Conservation (phyloP, 2,888 invertebrate species). For the Andrena bucephala region DNA sequence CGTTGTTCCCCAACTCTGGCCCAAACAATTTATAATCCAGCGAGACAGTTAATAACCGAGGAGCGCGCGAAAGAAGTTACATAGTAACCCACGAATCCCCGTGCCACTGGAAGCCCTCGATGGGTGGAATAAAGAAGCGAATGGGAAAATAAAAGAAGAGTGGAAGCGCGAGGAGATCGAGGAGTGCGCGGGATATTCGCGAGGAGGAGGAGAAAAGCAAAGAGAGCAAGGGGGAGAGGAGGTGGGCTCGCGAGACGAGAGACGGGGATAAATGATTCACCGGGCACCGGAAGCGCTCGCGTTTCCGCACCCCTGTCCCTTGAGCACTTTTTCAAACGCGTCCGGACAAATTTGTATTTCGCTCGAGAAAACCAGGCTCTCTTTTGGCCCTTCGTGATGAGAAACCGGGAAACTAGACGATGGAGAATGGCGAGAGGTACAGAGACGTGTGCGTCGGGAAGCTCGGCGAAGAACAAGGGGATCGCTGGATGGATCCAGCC, state of each 20-base stretch:
- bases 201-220: constrained; percentile 31
- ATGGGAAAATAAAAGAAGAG: background rate
- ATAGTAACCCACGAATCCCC: background rate
- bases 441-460: background rate
- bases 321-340: constrained; percentile 36
- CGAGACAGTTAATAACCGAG: background rate
- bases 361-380: constrained; percentile 22
- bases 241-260: constrained; percentile 28
- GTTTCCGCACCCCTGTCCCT: constrained; percentile 36
- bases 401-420: background rate
- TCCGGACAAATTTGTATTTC: constrained; percentile 47
- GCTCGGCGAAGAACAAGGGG: background rate
- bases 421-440: background rate
- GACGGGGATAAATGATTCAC: constrained; percentile 56
- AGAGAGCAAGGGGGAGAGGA: constrained; percentile 25
- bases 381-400: background rate
- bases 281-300: constrained; percentile 34
- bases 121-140: background rate
- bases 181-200: constrained; percentile 11
- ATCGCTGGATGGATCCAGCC: constrained; percentile 13
- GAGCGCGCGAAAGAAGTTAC: constrained; percentile 7
- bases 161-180: background rate
- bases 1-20: no score
- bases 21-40: background rate
- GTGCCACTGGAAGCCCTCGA: background rate